Evolutionary conservation across 2,113 vertebrate species (phyloP).

Genomic region (Ptychochromis oligacanthus): DNA sequence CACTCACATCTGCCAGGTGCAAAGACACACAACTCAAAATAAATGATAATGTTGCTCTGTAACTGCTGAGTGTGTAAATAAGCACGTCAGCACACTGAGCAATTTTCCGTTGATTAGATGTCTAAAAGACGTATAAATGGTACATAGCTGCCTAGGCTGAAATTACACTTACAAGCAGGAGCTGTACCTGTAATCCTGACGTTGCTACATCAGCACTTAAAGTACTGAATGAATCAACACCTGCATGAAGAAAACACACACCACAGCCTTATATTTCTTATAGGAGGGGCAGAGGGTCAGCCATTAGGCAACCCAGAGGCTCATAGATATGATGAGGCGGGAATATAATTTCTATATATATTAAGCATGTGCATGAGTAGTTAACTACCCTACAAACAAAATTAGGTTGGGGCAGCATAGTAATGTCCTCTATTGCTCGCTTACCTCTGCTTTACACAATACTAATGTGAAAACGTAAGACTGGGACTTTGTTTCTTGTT

Average conservation of each 20-base stretch:
- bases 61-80: background rate
- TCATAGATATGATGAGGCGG: background rate
- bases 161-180: conserved; percentile 1
- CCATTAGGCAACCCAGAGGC: background rate
- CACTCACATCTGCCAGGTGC: background rate
- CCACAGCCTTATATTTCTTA: background rate
- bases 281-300: background rate
- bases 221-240: background rate
- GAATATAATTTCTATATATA: too few species aligned
- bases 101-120: background rate
- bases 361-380: too few species aligned
- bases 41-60: conserved; percentile 5
- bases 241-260: background rate
- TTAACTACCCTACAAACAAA: background rate
- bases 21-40: background rate
- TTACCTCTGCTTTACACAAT: background rate
- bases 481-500: background rate
- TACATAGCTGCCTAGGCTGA: background rate
- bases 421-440: too few species aligned
- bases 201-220: background rate
- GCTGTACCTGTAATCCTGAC: background rate
- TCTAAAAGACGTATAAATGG: background rate
- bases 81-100: background rate
- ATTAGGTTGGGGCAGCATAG: background rate
- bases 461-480: background rate